Conservation (phyloP, 1,140 invertebrate species). For the Phthorimaea operculella region DNA sequence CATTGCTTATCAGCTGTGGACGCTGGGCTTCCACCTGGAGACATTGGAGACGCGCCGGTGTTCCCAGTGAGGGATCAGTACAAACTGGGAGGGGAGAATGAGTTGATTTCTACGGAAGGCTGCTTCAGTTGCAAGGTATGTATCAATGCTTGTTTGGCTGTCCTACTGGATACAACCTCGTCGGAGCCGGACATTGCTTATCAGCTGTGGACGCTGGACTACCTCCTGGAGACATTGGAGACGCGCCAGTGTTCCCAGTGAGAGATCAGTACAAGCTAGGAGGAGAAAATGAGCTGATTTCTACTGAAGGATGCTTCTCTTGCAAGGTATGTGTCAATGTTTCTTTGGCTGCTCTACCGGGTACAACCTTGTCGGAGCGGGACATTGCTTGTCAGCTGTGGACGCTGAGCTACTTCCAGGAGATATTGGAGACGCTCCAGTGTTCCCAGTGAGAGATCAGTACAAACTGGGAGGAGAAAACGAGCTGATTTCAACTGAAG, state of each 20-base stretch:
- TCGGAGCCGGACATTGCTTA: constrained; percentile 84
- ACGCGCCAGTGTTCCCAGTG: constrained; percentile 76
- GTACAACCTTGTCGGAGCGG: constrained; percentile 81
- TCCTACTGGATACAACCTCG: constrained; percentile 81
- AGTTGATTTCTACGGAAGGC: constrained; percentile 86
- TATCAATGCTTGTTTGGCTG: too few relatives aligned
- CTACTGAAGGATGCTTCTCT: constrained; percentile 90
- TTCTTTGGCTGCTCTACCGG: constrained; percentile 84
- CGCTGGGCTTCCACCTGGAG: constrained; percentile 71
- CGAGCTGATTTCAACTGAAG: constrained; percentile 86
- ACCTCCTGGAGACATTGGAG: constrained; percentile 73
- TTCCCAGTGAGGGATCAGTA: constrained; percentile 70
- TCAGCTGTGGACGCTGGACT: constrained; percentile 78
- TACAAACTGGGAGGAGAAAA: constrained; percentile 65
- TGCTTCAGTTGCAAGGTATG: constrained; percentile 89
- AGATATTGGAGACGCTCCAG: constrained; percentile 76
- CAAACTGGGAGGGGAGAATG: constrained; percentile 67
- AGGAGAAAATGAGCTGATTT: constrained; percentile 78
- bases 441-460: constrained; percentile 70
- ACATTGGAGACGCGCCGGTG: constrained; percentile 76
- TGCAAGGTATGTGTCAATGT: constrained; percentile 75
- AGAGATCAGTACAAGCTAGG: constrained; percentile 51
- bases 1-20: constrained; percentile 85
- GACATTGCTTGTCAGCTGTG: constrained; percentile 84
- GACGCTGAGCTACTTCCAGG: constrained; percentile 72